Evolutionary conservation across 92 coral and sea anemone genomes (phyloP).

Genomic region (Phenganax marumi): DNA sequence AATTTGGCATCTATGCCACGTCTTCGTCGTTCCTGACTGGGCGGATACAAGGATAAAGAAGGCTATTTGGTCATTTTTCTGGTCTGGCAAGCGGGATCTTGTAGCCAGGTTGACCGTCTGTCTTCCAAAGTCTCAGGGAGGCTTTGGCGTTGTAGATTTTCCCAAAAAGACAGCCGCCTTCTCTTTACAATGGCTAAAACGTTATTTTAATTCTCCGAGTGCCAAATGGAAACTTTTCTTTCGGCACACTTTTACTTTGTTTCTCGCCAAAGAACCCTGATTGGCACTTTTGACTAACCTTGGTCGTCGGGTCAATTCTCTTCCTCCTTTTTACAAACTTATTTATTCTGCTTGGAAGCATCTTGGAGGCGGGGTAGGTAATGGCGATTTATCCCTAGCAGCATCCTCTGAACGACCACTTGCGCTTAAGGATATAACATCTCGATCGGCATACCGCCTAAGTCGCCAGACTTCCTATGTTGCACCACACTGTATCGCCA

Average conservation of each 20-base stretch:
- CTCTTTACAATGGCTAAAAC: constrained; percentile 34
- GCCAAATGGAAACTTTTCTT: constrained; percentile 35
- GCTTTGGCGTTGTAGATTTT: constrained; percentile 37
- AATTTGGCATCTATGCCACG: no score
- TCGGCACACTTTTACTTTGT: no score
- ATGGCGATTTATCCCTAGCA: not conserved
- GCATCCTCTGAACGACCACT: not conserved
- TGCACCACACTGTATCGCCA: constrained; percentile 13
- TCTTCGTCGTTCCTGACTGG: not conserved
- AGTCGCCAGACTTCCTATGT: not conserved
- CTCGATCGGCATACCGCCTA: not conserved
- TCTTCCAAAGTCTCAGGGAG: no score
- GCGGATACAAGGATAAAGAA: not conserved
- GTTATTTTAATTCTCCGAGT: constrained; percentile 14
- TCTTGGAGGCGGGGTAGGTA: not conserved
- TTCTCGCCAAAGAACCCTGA: not conserved
- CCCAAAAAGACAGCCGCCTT: constrained; percentile 29
- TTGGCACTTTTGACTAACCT: not conserved
- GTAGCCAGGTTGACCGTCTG: no score
- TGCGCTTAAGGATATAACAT: not conserved
- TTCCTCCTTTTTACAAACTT: not conserved
- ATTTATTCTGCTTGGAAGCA: not conserved
- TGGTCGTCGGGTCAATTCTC: no score
- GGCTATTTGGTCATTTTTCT: not conserved
- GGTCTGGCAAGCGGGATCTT: no score